Percentiles rank a stretch among this genome's conserved stretches.
Conservation (phyloP, 2,888 invertebrate genomes). For the Helicoverpa assulta region DNA sequence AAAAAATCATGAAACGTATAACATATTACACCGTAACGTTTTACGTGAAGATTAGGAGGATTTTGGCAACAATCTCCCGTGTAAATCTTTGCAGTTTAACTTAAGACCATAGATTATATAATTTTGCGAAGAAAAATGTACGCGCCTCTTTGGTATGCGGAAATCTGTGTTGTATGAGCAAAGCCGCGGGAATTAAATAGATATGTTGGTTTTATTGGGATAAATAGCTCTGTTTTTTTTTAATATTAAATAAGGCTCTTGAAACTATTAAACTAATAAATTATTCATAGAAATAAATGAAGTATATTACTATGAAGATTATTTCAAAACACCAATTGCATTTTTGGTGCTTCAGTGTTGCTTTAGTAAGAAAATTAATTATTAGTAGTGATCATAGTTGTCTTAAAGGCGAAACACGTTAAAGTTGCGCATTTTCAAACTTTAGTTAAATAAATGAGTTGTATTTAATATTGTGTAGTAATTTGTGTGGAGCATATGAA, state of each 20-base stretch:
- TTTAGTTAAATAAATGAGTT: too few species aligned
- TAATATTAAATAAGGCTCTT: neutral
- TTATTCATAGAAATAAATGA: too few species aligned
- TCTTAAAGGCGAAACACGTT: too few species aligned
- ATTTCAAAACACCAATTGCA: too few species aligned
- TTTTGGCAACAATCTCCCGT: slow-evolving; percentile 31
- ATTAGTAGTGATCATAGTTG: too few species aligned
- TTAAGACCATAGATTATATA: slow-evolving; percentile 43
- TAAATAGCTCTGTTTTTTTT: slow-evolving; percentile 4
- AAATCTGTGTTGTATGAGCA: slow-evolving; percentile 25
- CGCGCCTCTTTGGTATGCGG: slow-evolving; percentile 17
- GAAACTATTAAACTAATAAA: neutral
- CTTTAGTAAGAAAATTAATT: too few species aligned
- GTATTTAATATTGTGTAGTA: too few species aligned
- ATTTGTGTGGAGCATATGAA: too few species aligned
- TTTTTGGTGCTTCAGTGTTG: too few species aligned
- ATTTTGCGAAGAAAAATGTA: slow-evolving; percentile 42
- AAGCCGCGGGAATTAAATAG: slow-evolving; percentile 16
- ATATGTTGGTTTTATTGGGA: slow-evolving; percentile 12
- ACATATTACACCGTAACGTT: slow-evolving; percentile 21
- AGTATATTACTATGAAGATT: too few species aligned
- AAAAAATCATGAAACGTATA: too few species aligned
- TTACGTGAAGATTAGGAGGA: slow-evolving; percentile 35
- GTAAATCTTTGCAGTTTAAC: slow-evolving; percentile 40
- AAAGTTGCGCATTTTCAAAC: too few species aligned